These are phyloP conservation scores for Schrankia costaestrigalis DNA, from an alignment of 2,888 invertebrate genomes.

Conservation along the genomic window DNA sequence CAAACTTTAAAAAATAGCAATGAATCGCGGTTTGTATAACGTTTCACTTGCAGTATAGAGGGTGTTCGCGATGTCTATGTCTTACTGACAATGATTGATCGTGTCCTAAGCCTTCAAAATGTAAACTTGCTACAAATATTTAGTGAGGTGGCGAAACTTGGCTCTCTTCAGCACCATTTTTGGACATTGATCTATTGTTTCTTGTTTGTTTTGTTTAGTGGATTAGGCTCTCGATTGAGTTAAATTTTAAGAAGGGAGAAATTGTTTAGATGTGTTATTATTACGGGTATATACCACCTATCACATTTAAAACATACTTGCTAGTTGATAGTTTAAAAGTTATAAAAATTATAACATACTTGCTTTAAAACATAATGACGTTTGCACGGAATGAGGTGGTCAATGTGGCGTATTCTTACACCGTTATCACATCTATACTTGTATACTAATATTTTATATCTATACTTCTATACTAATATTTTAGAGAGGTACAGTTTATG, in stretches of 20 bases:
- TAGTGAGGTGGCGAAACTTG: constrained; percentile 38
- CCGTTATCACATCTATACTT: too few species aligned
- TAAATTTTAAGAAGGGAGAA: background rate
- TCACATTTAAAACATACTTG: background rate
- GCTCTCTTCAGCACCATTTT: constrained; percentile 33
- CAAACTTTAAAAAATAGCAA: too few species aligned
- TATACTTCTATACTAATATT: too few species aligned
- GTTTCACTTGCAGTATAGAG: constrained; percentile 42
- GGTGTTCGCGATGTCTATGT: constrained; percentile 40
- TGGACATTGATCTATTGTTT: constrained; percentile 47
- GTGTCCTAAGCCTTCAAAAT: constrained; percentile 47
- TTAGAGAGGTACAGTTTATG: too few species aligned
- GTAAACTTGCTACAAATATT: constrained; percentile 59
- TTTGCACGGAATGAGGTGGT: too few species aligned
- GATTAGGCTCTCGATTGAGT: background rate
- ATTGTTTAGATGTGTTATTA: background rate
- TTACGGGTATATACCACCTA: background rate
- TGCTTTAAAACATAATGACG: too few species aligned
- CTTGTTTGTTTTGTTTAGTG: constrained; percentile 8
- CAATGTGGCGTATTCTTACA: too few species aligned
- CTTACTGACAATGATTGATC: constrained; percentile 55
- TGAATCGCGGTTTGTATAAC: too few species aligned
- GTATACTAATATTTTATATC: too few species aligned
- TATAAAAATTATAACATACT: too few species aligned
- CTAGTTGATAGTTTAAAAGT: too few species aligned